Conservation (phyloP, 2,888 invertebrate genomes). For the Gandaritis pyraliata region DNA sequence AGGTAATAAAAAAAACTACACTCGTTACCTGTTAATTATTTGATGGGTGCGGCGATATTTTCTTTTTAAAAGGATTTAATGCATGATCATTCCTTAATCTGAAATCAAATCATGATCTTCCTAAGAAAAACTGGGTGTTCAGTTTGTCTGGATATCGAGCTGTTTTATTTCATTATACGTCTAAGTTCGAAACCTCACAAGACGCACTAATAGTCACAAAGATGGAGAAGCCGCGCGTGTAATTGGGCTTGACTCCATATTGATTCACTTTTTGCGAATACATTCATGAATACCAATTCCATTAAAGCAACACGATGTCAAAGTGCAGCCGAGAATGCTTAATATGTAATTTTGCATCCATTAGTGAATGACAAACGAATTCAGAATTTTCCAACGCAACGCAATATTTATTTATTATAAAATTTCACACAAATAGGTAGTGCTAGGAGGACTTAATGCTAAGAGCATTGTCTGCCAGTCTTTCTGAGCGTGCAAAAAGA, state of each 20-base stretch:
- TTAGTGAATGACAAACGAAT: background rate
- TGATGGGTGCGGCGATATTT: too few relatives aligned
- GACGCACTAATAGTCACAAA: conserved; percentile 39
- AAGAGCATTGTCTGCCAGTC: too few relatives aligned
- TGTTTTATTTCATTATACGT: background rate
- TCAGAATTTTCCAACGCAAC: background rate
- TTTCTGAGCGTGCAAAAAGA: too few relatives aligned
- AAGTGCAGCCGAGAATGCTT: conserved; percentile 19
- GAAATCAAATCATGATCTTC: too few relatives aligned
- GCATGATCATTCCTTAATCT: too few relatives aligned
- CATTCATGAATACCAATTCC: conserved; percentile 40
- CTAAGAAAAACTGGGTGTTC: background rate
- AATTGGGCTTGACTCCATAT: conserved; percentile 37
- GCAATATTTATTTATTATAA: too few relatives aligned
- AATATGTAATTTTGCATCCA: background rate
- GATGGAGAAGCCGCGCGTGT: conserved; percentile 43
- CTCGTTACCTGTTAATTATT: too few relatives aligned
- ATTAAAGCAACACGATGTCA: conserved; percentile 39
- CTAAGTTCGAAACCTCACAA: conserved; percentile 33
- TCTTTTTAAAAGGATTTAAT: too few relatives aligned
- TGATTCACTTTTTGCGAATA: conserved; percentile 47
- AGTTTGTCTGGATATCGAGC: background rate
- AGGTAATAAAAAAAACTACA: too few relatives aligned
- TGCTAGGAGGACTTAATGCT: too few relatives aligned
- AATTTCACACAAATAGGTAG: too few relatives aligned